These are phyloP conservation scores for Tiphia femorata DNA, from an alignment of 2,888 invertebrate species.

Conservation along the genomic window DNA sequence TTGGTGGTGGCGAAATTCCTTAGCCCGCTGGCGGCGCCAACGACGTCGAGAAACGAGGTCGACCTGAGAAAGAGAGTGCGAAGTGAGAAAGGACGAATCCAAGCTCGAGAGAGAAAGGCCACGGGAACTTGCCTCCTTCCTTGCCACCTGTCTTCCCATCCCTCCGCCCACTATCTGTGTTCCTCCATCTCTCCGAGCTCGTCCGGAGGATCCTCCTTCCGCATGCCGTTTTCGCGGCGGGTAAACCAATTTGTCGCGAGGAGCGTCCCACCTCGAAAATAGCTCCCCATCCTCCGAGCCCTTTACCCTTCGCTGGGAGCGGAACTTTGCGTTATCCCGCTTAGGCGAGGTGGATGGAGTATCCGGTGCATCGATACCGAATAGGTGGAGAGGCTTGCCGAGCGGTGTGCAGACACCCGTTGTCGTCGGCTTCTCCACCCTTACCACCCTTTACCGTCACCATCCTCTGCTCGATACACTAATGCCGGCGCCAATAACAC, in stretches of 20 bases:
- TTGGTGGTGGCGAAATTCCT: constrained; percentile 38
- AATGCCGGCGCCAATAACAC: constrained; percentile 27
- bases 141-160: not conserved
- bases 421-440: too few species aligned
- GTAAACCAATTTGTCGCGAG: constrained; percentile 26
- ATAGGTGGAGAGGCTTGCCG: too few species aligned
- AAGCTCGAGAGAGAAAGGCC: not conserved
- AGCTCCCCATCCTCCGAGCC: too few species aligned
- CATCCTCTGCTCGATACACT: constrained; percentile 25
- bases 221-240: constrained; percentile 10
- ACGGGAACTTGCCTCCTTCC: constrained; percentile 1
- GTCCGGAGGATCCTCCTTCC: not conserved
- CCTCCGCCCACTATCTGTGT: not conserved
- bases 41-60: not conserved
- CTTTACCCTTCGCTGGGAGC: not conserved
- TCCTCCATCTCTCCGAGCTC: not conserved
- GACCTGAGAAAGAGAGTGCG: constrained; percentile 9
- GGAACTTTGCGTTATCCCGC: constrained; percentile 3
- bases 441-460: too few species aligned
- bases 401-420: constrained; percentile 17
- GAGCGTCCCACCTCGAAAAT: constrained; percentile 8
- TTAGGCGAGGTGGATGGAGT: not conserved
- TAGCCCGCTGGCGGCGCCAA: constrained; percentile 10
- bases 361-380: not conserved
- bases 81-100: constrained; percentile 12